A percentile compares a stretch with the other conserved stretches of the same genome.
Evolutionary conservation across 37 sponge, comb jelly and placozoan species (phyloP).

Genomic region (Beroe forskalii): DNA sequence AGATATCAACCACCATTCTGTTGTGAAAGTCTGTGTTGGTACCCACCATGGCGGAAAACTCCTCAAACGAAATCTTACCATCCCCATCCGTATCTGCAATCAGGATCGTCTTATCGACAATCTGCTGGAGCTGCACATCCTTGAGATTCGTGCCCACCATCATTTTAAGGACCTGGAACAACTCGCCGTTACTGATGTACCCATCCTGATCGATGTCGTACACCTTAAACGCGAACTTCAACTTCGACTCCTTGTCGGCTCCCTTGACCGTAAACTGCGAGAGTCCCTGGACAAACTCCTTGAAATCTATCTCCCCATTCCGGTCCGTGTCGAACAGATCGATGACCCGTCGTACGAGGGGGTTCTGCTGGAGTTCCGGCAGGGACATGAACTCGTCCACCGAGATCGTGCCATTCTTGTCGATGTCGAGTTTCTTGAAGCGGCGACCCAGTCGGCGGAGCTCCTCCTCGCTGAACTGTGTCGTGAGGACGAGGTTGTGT

Average conservation of each 20-base stretch:
- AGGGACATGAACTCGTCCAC: constrained; percentile 94
- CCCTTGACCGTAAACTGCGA: constrained; percentile 95
- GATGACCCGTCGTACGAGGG: constrained; percentile 92
- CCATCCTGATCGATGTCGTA: constrained; percentile 99
- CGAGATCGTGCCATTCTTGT: constrained; percentile 91
- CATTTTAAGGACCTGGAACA: constrained; percentile 91
- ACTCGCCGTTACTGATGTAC: constrained; percentile 95
- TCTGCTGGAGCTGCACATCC: constrained; percentile 98
- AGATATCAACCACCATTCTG: background rate
- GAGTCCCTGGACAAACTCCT: constrained; percentile 96
- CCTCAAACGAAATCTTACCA: constrained; percentile 98
- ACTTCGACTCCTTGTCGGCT: constrained; percentile 83
- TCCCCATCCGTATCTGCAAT: constrained; percentile 97
- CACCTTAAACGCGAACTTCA: constrained; percentile 94
- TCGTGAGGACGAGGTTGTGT: constrained; percentile 22
- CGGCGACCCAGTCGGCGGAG: constrained; percentile 83
- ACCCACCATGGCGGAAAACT: constrained; percentile 71
- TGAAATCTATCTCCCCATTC: constrained; percentile 97
- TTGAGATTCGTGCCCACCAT: constrained; percentile 99
- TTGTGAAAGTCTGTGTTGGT: background rate
- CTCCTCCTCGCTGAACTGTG: constrained; percentile 82
- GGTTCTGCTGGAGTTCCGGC: constrained; percentile 98
- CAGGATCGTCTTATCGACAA: constrained; percentile 99
- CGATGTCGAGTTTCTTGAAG: constrained; percentile 91
- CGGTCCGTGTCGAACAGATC: constrained; percentile 96